Conservation (phyloP, 2,797 vertebrate genomes). For the Salmo trutta region DNA sequence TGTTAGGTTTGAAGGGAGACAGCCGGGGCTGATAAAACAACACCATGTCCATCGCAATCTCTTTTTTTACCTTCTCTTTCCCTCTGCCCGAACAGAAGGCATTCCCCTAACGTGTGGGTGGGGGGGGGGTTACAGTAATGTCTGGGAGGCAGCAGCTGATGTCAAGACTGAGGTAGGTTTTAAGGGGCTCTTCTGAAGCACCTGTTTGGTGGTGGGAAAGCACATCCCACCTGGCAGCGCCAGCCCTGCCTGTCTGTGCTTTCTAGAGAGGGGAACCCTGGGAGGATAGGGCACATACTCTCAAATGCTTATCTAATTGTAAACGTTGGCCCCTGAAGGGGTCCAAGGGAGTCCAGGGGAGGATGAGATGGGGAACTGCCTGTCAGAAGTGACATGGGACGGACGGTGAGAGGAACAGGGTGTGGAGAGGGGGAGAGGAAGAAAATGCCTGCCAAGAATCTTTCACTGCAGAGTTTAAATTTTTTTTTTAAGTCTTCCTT, state of each 20-base stretch:
- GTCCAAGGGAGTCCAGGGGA: background rate
- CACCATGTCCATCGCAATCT: background rate
- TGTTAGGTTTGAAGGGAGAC: background rate
- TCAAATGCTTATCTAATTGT: conserved; percentile 23
- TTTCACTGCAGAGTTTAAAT: background rate
- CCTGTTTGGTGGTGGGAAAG: conserved; percentile 11
- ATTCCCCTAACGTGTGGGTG: background rate
- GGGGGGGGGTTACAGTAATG: background rate
- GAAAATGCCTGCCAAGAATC: background rate
- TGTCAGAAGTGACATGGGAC: background rate
- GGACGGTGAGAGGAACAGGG: background rate
- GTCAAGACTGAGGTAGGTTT: background rate
- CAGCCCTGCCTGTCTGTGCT: too few relatives aligned
- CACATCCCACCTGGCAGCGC: conserved; percentile 11
- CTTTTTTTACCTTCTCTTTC: background rate
- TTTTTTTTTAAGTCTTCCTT: background rate
- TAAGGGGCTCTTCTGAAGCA: conserved; percentile 1
- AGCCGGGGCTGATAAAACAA: background rate
- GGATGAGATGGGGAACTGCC: background rate
- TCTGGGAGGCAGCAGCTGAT: conserved; percentile 10
- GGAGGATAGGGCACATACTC: conserved; percentile 22
- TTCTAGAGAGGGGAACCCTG: background rate
- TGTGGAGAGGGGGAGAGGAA: background rate
- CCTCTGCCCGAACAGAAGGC: background rate
- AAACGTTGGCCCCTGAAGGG: conserved; percentile 13